phyloP scores from a whole-genome alignment of 1,140 invertebrate species.

The Temnothorax nylanderi region DNA sequence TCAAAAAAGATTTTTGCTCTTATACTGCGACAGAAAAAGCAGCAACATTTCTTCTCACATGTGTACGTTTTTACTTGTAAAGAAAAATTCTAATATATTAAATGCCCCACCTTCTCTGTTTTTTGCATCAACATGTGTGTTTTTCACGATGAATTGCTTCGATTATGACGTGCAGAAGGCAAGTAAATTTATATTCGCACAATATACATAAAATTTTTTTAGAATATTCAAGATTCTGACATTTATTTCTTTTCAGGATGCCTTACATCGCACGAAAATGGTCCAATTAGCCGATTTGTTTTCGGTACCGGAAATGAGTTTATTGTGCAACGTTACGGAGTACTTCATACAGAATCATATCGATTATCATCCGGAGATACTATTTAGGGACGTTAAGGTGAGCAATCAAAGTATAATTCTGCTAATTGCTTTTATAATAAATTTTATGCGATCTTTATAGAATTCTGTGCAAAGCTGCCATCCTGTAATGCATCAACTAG shows the following conservation, averaged over 20 bases:
- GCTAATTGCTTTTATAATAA: slow-evolving; percentile 15
- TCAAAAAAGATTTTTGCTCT: background rate
- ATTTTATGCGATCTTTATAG: slow-evolving; percentile 83
- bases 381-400: slow-evolving; percentile 98
- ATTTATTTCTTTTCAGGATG: slow-evolving; percentile 74
- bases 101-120: slow-evolving; percentile 66
- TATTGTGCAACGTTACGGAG: slow-evolving; percentile 97
- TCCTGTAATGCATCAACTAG: slow-evolving; percentile 95
- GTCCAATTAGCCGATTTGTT: slow-evolving; percentile 98
- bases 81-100: background rate
- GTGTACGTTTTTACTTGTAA: background rate
- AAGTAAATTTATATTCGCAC: slow-evolving; percentile 55
- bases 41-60: background rate
- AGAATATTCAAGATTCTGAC: background rate
- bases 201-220: background rate
- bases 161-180: slow-evolving; percentile 76
- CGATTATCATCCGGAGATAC: slow-evolving; percentile 97
- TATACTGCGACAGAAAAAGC: background rate
- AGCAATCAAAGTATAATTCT: slow-evolving; percentile 33
- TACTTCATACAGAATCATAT: slow-evolving; percentile 96
- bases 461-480: slow-evolving; percentile 96
- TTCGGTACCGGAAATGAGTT: slow-evolving; percentile 97
- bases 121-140: slow-evolving; percentile 73
- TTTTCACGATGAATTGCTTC: slow-evolving; percentile 71
- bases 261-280: slow-evolving; percentile 90